Evolutionary conservation across 2,113 vertebrate species (phyloP).

Genomic region (Neofelis nebulosa): DNA sequence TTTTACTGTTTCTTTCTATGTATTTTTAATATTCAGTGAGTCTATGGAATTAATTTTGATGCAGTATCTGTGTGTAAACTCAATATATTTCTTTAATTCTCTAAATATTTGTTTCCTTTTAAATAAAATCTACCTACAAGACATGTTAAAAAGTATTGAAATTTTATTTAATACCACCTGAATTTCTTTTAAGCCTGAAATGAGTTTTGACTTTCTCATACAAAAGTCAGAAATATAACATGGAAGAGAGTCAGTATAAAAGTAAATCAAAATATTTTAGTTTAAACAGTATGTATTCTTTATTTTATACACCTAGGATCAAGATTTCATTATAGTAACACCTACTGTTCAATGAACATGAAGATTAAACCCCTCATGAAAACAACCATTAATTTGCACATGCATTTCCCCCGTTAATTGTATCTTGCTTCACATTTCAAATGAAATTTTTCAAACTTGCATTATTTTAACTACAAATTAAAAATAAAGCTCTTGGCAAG

Average conservation of each 20-base stretch:
- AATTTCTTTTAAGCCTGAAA: background rate
- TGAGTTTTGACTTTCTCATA: background rate
- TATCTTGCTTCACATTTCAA: background rate
- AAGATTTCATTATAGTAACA: background rate
- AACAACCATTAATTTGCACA: background rate
- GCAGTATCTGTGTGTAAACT: background rate
- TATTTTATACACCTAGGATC: background rate
- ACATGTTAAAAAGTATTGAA: background rate
- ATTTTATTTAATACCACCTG: background rate
- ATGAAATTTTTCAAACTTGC: background rate
- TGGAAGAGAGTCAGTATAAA: background rate
- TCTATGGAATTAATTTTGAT: background rate
- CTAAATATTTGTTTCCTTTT: background rate
- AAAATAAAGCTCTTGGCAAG: background rate
- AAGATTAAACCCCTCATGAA: background rate
- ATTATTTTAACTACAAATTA: background rate
- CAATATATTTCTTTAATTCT: background rate
- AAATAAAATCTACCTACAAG: background rate
- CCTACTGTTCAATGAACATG: background rate
- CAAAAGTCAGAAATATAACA: background rate
- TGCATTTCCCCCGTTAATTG: background rate
- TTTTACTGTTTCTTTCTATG: background rate
- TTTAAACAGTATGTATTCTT: background rate
- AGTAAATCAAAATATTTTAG: background rate
- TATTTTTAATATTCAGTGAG: background rate